Conservation (phyloP, 2,888 invertebrate species). For the Shargacucullia verbasci region DNA sequence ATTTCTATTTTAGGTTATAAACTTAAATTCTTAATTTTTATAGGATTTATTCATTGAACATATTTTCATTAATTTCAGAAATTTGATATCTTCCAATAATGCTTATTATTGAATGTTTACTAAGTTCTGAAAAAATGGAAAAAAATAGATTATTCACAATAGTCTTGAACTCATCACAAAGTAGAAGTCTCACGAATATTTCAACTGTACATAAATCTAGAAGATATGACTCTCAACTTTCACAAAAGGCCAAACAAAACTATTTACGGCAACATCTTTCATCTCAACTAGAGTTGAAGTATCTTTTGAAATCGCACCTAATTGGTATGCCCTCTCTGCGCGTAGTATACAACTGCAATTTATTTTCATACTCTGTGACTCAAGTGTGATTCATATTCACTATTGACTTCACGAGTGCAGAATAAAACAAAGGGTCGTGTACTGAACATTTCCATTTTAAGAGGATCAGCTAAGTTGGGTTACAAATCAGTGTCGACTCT, state of each 20-base stretch:
- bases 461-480: slow-evolving; percentile 57
- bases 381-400: slow-evolving; percentile 61
- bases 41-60: no score
- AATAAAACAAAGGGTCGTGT: slow-evolving; percentile 46
- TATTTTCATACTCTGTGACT: slow-evolving; percentile 61
- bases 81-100: no score
- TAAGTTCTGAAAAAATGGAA: no score
- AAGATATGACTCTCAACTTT: slow-evolving; percentile 34
- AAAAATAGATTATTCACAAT: slow-evolving; percentile 25
- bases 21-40: no score
- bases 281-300: slow-evolving; percentile 34
- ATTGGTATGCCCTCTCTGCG: slow-evolving; percentile 61
- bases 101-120: no score
- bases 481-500: slow-evolving; percentile 69
- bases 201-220: slow-evolving; percentile 28
- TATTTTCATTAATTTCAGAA: no score
- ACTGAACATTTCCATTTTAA: slow-evolving; percentile 55
- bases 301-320: slow-evolving; percentile 61
- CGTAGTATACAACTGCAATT: slow-evolving; percentile 52
- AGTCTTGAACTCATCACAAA: slow-evolving; percentile 20
- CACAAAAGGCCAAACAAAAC: slow-evolving; percentile 31
- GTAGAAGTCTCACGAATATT: slow-evolving; percentile 35
- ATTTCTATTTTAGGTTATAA: no score
- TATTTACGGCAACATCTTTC: slow-evolving; percentile 44
- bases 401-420: slow-evolving; percentile 48